These are phyloP conservation scores for Acipenser ruthenus DNA, from an alignment of 2,797 vertebrate species.

Conservation along the genomic window DNA sequence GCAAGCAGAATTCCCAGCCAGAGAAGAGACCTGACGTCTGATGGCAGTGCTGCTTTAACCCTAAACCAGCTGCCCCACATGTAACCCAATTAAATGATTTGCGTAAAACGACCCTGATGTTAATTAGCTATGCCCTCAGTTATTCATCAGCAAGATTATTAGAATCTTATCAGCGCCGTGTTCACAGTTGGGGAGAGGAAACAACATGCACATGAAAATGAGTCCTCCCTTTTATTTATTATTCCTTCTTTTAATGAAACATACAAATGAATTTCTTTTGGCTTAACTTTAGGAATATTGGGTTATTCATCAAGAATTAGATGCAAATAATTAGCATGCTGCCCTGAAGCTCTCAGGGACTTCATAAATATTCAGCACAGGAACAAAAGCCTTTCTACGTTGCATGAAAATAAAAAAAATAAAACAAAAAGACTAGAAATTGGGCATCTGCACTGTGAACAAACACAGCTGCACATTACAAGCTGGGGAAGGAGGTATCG, in stretches of 20 bases:
- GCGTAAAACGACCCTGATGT: not conserved
- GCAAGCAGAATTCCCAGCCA: not conserved
- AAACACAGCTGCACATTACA: no score
- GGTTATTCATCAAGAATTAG: conserved; percentile 20
- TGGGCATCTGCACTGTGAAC: no score
- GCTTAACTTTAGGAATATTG: conserved; percentile 18
- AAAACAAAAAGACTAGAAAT: not conserved
- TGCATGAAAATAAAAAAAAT: not conserved
- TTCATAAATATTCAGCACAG: conserved; percentile 11
- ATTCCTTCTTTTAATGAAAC: conserved; percentile 22
- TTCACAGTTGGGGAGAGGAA: not conserved
- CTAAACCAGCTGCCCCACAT: not conserved
- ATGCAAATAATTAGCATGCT: conserved; percentile 12
- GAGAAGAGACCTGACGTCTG: conserved; percentile 15
- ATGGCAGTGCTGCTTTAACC: not conserved
- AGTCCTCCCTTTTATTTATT: not conserved
- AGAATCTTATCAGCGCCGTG: not conserved
- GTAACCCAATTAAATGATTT: not conserved
- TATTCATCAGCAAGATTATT: conserved; percentile 8
- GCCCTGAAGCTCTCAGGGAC: conserved; percentile 2
- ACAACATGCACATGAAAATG: not conserved
- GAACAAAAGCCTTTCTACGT: not conserved
- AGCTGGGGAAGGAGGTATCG: no score
- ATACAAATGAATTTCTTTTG: conserved; percentile 9
- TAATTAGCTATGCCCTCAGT: conserved; percentile 1